Evolutionary conservation across 1,140 invertebrate genomes (phyloP).

Genomic region (Coboldia fuscipes): DNA sequence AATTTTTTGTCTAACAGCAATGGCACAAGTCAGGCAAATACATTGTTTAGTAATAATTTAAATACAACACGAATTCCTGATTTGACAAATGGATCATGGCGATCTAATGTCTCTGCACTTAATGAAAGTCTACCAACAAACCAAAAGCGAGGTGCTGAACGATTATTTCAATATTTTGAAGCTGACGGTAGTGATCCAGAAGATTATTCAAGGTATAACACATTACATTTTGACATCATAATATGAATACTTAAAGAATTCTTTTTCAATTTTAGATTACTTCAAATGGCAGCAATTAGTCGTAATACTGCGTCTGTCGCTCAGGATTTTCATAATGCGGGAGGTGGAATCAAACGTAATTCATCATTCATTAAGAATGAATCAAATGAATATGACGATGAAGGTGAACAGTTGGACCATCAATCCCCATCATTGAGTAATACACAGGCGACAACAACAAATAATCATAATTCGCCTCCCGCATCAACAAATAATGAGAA

Average conservation of each 20-base stretch:
- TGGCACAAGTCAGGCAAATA: not conserved
- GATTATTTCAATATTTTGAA: conserved; percentile 22
- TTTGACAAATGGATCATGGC: too few relatives aligned
- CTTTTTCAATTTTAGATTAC: conserved; percentile 10
- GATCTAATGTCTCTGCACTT: too few relatives aligned
- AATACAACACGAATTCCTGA: too few relatives aligned
- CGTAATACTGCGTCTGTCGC: conserved; percentile 22
- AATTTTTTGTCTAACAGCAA: too few relatives aligned
- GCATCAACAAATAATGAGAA: not conserved
- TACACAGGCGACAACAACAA: not conserved
- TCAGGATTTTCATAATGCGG: conserved; percentile 25
- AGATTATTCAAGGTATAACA: conserved; percentile 21
- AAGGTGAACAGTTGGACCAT: not conserved
- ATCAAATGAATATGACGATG: not conserved
- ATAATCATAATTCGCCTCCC: not conserved
- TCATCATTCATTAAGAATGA: not conserved
- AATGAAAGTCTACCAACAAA: conserved; percentile 3
- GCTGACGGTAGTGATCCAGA: conserved; percentile 22
- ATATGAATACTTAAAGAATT: not conserved
- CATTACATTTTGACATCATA: not conserved
- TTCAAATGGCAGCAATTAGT: conserved; percentile 23
- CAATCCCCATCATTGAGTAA: not conserved
- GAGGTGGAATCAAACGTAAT: conserved; percentile 14
- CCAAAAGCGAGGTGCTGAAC: conserved; percentile 20
- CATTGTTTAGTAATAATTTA: not conserved